These are phyloP conservation scores for Arothron firmamentum DNA, from an alignment of 2,113 vertebrate species.

Conservation along the genomic window DNA sequence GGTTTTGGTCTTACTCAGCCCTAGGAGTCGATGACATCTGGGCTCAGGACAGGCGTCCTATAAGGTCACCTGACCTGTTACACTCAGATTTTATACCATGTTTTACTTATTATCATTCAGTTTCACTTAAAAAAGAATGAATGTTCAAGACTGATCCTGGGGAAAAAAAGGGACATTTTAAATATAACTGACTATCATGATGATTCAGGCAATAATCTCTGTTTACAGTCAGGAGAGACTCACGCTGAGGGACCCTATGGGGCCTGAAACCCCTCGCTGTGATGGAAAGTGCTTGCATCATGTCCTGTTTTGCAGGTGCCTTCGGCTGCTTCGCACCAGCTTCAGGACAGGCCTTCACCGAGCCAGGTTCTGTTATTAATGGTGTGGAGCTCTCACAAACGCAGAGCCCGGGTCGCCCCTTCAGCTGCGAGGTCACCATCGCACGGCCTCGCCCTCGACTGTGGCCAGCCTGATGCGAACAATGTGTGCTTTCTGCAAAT, in stretches of 20 bases:
- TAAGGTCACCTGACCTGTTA: conserved; percentile 20
- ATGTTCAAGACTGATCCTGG: conserved; percentile 12
- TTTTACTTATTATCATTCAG: too few species aligned
- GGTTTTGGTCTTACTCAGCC: conserved; percentile 70
- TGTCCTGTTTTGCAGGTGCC: conserved; percentile 21
- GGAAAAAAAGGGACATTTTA: neutral
- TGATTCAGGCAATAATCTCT: conserved; percentile 22
- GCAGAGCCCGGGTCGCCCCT: conserved; percentile 38
- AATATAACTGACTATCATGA: conserved; percentile 20
- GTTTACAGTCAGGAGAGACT: conserved; percentile 22
- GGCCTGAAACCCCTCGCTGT: conserved; percentile 5
- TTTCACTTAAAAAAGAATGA: neutral
- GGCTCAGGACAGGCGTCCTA: conserved; percentile 48
- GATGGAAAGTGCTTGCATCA: conserved; percentile 40
- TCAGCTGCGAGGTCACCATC: conserved; percentile 51
- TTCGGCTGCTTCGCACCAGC: conserved; percentile 37
- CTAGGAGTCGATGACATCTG: conserved; percentile 63
- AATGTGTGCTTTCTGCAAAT: conserved; percentile 72
- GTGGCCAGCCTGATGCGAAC: conserved; percentile 67
- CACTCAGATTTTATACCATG: conserved; percentile 31
- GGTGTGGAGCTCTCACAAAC: conserved; percentile 45
- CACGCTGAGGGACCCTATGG: conserved; percentile 17
- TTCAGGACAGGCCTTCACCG: conserved; percentile 40
- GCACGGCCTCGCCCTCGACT: conserved; percentile 53
- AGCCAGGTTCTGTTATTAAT: conserved; percentile 60